phyloP scores from a whole-genome alignment of 2,797 vertebrate species.

The Chromobotia macracanthus region DNA sequence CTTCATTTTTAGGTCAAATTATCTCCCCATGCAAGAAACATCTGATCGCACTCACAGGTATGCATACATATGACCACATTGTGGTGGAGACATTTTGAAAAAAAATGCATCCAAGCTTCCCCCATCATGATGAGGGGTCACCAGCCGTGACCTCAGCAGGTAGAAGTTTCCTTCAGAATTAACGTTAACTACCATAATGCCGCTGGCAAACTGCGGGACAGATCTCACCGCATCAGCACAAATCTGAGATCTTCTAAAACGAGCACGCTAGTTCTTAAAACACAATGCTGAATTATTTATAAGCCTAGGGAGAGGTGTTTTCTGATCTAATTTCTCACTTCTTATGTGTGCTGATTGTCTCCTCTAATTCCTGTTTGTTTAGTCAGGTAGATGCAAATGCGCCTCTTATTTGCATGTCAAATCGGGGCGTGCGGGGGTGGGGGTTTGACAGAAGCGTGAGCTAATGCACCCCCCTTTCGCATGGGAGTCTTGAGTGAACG shows the following conservation, averaged over 20 bases:
- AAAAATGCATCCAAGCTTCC: conserved; percentile 18
- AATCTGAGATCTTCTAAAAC: conserved; percentile 44
- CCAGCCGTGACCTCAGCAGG: conserved; percentile 46
- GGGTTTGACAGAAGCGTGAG: conserved; percentile 52
- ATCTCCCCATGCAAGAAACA: conserved; percentile 23
- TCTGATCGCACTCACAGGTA: conserved; percentile 11
- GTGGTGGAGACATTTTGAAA: not conserved
- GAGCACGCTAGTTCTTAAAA: conserved; percentile 54
- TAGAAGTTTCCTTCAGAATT: conserved; percentile 59
- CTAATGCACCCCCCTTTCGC: conserved; percentile 48
- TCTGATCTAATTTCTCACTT: conserved; percentile 68
- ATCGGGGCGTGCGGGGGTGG: conserved; percentile 39
- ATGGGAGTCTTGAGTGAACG: conserved; percentile 38
- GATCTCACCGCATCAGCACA: conserved; percentile 45
- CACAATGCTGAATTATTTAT: conserved; percentile 68
- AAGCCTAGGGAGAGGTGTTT: conserved; percentile 68
- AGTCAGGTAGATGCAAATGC: conserved; percentile 73
- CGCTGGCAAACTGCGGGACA: conserved; percentile 23
- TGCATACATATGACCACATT: not conserved
- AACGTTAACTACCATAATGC: conserved; percentile 44
- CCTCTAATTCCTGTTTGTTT: conserved; percentile 71
- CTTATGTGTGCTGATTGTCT: conserved; percentile 69
- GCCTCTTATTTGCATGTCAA: conserved; percentile 67
- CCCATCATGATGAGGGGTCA: conserved; percentile 33
- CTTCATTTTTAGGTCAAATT: conserved; percentile 23